These are phyloP conservation scores for Xiphorhynchus elegans DNA, from an alignment of 2,113 vertebrate species.

Conservation along the genomic window DNA sequence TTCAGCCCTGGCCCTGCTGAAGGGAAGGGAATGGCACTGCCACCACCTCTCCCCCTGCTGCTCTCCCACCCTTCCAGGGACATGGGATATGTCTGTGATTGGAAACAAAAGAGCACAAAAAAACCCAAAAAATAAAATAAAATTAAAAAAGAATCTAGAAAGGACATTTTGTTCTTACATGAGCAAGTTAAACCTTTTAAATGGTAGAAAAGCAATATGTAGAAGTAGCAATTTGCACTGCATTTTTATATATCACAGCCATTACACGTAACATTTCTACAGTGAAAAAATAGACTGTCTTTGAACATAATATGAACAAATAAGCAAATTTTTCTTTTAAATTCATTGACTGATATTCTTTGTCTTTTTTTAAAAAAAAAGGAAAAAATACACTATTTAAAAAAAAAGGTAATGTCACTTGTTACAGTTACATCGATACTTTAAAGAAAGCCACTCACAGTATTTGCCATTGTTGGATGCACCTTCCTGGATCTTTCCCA, in stretches of 20 bases:
- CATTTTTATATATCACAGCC: slow-evolving; percentile 60
- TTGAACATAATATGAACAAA: slow-evolving; percentile 92
- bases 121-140: not conserved
- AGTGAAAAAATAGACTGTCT: slow-evolving; percentile 98
- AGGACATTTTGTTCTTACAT: slow-evolving; percentile 5
- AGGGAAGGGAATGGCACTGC: not conserved
- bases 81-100: slow-evolving; percentile 39
- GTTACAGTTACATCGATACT: slow-evolving; percentile 70
- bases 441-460: slow-evolving; percentile 70
- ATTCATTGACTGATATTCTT: slow-evolving; percentile 65
- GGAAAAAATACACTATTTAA: slow-evolving; percentile 74
- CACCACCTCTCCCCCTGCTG: not conserved
- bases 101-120: not conserved
- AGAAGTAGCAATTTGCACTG: slow-evolving; percentile 57
- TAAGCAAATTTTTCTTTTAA: slow-evolving; percentile 80
- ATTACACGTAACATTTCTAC: slow-evolving; percentile 83
- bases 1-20: not conserved
- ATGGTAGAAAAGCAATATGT: slow-evolving; percentile 60
- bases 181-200: slow-evolving; percentile 55
- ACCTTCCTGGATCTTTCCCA: slow-evolving; percentile 9
- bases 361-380: slow-evolving; percentile 62
- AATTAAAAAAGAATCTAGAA: not conserved
- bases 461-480: not conserved
- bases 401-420: slow-evolving; percentile 74
- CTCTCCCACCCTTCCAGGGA: not conserved